phyloP scores from a whole-genome alignment of 2,888 invertebrate genomes.

The Pseudococcus viburni region DNA sequence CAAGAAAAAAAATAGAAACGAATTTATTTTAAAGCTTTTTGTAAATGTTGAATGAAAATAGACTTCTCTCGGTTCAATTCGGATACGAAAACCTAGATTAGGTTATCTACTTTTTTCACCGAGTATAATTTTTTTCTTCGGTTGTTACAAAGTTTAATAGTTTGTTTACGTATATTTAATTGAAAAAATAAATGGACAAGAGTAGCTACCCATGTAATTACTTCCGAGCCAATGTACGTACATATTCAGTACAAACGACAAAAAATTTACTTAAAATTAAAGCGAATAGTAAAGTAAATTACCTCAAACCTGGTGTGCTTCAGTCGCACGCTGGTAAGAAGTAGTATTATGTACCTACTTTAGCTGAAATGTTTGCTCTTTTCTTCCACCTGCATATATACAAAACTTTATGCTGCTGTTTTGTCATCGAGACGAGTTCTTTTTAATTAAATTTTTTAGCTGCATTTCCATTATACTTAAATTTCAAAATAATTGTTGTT shows the following conservation, averaged over 20 bases:
- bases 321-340: neutral
- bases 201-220: neutral
- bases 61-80: neutral
- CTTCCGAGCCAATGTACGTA: too few species aligned
- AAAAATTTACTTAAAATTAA: conserved; percentile 4
- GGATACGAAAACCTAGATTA: neutral
- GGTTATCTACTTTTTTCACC: neutral
- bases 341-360: neutral
- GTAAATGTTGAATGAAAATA: neutral
- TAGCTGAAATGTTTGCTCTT: neutral
- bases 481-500: neutral
- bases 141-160: too few species aligned
- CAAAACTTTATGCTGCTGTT: conserved; percentile 6
- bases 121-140: too few species aligned
- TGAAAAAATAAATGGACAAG: neutral
- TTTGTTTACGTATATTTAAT: neutral
- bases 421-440: conserved; percentile 8
- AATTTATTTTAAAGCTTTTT: neutral
- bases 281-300: neutral
- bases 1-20: neutral
- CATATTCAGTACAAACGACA: neutral
- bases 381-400: neutral
- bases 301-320: neutral
- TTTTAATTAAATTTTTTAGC: neutral
- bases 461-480: conserved; percentile 6